phyloP scores from a whole-genome alignment of 2,797 vertebrate genomes.

The Eidolon dupreanum region DNA sequence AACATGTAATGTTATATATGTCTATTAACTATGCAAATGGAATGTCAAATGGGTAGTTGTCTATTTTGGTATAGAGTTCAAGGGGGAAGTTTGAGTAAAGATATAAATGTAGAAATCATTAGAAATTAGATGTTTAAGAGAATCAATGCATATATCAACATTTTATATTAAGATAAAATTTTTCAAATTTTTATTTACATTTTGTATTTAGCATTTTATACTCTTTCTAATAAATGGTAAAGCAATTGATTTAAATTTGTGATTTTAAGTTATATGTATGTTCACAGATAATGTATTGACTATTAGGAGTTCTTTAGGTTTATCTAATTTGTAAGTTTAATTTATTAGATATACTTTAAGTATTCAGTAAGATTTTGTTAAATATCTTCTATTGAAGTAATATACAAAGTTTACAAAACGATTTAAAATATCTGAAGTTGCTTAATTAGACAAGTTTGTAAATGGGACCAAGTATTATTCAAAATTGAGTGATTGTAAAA shows the following conservation, averaged over 20 bases:
- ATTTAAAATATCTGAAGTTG: background rate
- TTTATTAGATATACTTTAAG: background rate
- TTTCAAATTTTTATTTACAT: background rate
- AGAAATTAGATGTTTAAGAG: background rate
- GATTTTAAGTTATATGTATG: background rate
- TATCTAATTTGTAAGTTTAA: background rate
- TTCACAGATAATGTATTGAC: background rate
- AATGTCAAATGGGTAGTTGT: background rate
- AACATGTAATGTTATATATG: background rate
- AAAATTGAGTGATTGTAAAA: constrained; percentile 3
- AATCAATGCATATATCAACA: background rate
- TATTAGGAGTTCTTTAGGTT: background rate
- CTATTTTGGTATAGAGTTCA: background rate
- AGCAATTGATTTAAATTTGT: background rate
- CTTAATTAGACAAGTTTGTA: background rate
- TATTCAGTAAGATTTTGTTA: background rate
- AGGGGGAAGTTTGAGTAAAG: background rate
- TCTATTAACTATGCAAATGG: background rate
- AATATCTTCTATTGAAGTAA: background rate
- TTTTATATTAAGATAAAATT: background rate
- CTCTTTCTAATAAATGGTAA: background rate
- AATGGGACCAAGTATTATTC: background rate
- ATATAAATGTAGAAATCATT: background rate
- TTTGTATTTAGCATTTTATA: constrained; percentile 17
- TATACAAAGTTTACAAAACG: constrained; percentile 10